phyloP scores from a whole-genome alignment of 2,113 vertebrate species.

The Anser cygnoides region DNA sequence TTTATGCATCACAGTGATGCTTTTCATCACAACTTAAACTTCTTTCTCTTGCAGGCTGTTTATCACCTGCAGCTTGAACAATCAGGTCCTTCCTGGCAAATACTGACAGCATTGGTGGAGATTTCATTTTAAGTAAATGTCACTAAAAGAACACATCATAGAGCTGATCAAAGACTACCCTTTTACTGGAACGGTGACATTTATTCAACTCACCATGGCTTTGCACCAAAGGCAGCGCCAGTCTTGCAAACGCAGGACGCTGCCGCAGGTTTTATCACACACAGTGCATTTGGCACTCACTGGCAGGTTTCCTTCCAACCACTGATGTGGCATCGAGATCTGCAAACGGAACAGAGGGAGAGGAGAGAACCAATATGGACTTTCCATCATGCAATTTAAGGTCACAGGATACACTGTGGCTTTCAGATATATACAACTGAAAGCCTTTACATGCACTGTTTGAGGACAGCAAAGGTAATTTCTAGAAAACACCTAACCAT shows the following conservation, averaged over 20 bases:
- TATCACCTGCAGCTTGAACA: not conserved
- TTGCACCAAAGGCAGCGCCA: constrained; percentile 98
- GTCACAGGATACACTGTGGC: not conserved
- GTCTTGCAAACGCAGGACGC: constrained; percentile 94
- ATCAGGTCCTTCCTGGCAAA: not conserved
- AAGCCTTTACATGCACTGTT: not conserved
- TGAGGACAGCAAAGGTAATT: not conserved
- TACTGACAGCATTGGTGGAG: not conserved
- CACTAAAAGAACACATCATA: not conserved
- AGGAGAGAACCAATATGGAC: not conserved
- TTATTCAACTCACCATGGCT: constrained; percentile 86
- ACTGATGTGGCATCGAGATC: constrained; percentile 98
- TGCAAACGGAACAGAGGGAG: constrained; percentile 48
- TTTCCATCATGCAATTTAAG: not conserved
- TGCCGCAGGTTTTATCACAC: constrained; percentile 97
- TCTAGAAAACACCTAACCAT: not conserved
- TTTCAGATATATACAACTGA: not conserved
- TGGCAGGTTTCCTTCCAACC: constrained; percentile 95
- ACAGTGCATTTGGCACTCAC: constrained; percentile 94
- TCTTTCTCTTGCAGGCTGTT: not conserved
- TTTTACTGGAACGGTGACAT: not conserved
- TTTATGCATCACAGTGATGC: not conserved
- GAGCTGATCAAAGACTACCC: not conserved
- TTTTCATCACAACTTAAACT: not conserved
- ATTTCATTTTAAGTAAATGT: not conserved